These are phyloP conservation scores for Siderastrea siderea DNA, from an alignment of 92 coral and sea anemone species.

Conservation along the genomic window DNA sequence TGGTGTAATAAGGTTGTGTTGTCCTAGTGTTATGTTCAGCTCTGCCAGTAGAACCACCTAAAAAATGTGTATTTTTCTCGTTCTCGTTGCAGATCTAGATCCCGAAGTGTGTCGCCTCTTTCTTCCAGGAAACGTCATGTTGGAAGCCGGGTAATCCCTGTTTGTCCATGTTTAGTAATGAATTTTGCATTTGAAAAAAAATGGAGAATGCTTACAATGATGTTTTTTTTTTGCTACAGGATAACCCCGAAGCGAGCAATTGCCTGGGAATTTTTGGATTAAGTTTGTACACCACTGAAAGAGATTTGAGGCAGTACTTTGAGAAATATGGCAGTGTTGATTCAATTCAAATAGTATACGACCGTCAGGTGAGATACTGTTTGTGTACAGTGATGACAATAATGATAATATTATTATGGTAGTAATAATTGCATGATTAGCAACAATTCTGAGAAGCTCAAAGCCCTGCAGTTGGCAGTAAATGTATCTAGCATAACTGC, in stretches of 20 bases:
- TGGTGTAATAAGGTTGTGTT: too few species aligned
- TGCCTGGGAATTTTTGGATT: constrained; percentile 98
- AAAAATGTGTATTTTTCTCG: neutral
- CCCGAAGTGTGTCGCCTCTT: constrained; percentile 80
- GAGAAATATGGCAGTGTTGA: constrained; percentile 97
- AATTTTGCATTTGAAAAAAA: neutral
- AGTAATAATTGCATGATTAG: too few species aligned
- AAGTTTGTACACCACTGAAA: constrained; percentile 96
- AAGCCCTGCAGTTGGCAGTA: too few species aligned
- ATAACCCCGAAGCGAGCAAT: constrained; percentile 83
- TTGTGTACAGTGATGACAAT: too few species aligned
- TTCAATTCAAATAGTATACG: constrained; percentile 95
- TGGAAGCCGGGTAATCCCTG: constrained; percentile 79
- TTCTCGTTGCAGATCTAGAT: neutral
- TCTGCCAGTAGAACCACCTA: neutral
- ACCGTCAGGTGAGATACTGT: constrained; percentile 86
- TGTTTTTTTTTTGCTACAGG: constrained; percentile 58
- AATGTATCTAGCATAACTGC: too few species aligned
- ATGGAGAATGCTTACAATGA: neutral
- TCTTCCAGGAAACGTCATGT: constrained; percentile 91
- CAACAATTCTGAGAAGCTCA: too few species aligned
- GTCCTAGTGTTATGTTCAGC: neutral
- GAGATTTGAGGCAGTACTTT: constrained; percentile 90
- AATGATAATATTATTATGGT: too few species aligned
- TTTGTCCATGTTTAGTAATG: neutral